Evolutionary conservation across 2,888 invertebrate genomes (phyloP).

Genomic region (Nudaria mundana): DNA sequence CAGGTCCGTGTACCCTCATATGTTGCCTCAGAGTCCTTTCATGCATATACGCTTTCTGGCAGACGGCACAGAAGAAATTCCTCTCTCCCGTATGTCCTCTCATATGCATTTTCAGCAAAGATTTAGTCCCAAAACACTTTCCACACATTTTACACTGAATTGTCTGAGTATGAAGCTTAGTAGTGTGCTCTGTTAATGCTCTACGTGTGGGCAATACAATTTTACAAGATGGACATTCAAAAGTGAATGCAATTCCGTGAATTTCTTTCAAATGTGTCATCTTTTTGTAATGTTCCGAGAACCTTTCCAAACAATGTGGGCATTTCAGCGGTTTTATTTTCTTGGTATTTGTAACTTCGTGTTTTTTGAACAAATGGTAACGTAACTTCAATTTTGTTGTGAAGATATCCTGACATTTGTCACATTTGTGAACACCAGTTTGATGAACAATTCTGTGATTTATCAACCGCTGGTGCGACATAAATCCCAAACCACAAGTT

Average conservation of each 20-base stretch:
- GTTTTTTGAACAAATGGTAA: slow-evolving; percentile 65
- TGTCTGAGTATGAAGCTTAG: slow-evolving; percentile 64
- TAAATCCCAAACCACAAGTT: slow-evolving; percentile 69
- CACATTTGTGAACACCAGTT: slow-evolving; percentile 63
- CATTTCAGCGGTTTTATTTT: slow-evolving; percentile 67
- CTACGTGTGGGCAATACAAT: slow-evolving; percentile 57
- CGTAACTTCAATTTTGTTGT: slow-evolving; percentile 64
- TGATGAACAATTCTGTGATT: slow-evolving; percentile 69
- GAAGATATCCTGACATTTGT: slow-evolving; percentile 62
- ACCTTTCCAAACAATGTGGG: slow-evolving; percentile 68
- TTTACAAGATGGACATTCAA: slow-evolving; percentile 64
- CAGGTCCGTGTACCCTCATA: slow-evolving; percentile 62
- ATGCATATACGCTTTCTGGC: slow-evolving; percentile 71
- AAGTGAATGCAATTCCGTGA: slow-evolving; percentile 65
- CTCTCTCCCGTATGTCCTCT: slow-evolving; percentile 67
- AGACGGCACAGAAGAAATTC: slow-evolving; percentile 62
- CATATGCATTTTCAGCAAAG: slow-evolving; percentile 64
- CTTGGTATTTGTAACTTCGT: slow-evolving; percentile 59
- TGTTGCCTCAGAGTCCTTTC: slow-evolving; percentile 67
- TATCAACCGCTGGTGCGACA: slow-evolving; percentile 65
- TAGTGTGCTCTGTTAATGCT: slow-evolving; percentile 68
- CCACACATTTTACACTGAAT: slow-evolving; percentile 67
- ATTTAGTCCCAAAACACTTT: slow-evolving; percentile 66
- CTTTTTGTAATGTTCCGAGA: slow-evolving; percentile 68
- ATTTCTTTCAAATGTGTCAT: slow-evolving; percentile 69